Evolutionary conservation across 2,797 vertebrate species (phyloP).

Genomic region (Anguilla marmorata): DNA sequence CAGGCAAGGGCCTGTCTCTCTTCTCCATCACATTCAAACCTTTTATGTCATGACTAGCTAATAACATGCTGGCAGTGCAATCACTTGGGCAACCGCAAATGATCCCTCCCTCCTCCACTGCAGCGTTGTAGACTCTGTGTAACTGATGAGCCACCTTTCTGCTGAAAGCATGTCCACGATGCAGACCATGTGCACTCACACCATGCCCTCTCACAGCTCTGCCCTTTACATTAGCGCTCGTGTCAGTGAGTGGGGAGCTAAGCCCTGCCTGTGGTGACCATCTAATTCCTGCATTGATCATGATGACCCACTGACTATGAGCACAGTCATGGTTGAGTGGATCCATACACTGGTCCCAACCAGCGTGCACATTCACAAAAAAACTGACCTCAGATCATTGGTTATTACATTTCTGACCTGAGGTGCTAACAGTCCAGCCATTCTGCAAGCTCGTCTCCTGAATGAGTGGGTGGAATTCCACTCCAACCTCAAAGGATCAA

Average conservation of each 20-base stretch:
- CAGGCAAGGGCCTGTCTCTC: slow-evolving; percentile 19
- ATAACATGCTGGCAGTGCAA: slow-evolving; percentile 37
- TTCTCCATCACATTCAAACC: slow-evolving; percentile 44
- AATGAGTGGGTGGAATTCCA: neutral
- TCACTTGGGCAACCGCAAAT: slow-evolving; percentile 51
- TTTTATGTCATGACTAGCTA: slow-evolving; percentile 38
- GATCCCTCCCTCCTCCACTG: slow-evolving; percentile 6
- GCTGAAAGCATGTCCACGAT: neutral
- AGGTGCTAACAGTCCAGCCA: neutral
- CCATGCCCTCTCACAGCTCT: neutral
- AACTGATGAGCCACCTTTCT: neutral
- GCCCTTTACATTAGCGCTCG: neutral
- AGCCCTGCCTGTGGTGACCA: neutral
- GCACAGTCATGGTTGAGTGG: neutral
- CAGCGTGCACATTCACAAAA: neutral
- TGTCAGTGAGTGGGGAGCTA: neutral
- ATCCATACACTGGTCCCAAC: neutral
- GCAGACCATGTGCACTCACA: neutral
- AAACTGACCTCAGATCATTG: neutral
- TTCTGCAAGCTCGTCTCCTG: neutral
- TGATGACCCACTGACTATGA: neutral
- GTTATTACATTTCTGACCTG: neutral
- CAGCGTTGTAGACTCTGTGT: neutral
- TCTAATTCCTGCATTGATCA: neutral
- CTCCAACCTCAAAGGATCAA: neutral